Percentiles rank a stretch among this genome's conserved stretches.
Evolutionary conservation across 2,797 vertebrate species (phyloP).

Genomic region (Lepus oiostolus): DNA sequence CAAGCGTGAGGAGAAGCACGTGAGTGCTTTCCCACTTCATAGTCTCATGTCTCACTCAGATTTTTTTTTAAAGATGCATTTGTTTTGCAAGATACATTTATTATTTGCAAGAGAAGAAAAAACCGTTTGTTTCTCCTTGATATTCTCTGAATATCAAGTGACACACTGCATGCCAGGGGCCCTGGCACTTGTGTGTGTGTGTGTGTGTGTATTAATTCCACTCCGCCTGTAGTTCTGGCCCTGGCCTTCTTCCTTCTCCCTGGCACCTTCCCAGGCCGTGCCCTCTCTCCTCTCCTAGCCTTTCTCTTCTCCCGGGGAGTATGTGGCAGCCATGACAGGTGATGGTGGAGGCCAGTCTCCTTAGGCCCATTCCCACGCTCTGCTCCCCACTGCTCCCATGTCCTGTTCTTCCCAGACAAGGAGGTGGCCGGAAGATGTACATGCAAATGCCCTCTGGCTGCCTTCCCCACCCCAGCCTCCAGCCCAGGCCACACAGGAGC

Average conservation of each 20-base stretch:
- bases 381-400: background rate
- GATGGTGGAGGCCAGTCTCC: background rate
- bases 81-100: background rate
- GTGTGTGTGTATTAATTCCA: no score
- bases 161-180: accelerated
- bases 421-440: background rate
- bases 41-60: background rate
- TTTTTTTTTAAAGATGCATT: slow-evolving; percentile 11
- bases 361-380: background rate
- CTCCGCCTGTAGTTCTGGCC: accelerated
- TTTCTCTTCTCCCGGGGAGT: background rate
- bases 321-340: background rate
- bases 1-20: background rate
- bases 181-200: accelerated
- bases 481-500: background rate
- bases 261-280: background rate
- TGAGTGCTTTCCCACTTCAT: background rate
- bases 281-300: background rate
- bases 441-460: background rate
- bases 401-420: background rate
- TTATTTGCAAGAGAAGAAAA: background rate
- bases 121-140: background rate
- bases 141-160: background rate
- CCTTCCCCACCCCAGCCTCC: accelerated
- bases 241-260: background rate